Conservation (phyloP, 2,797 vertebrate species). For the Pseudochirops cupreus region DNA sequence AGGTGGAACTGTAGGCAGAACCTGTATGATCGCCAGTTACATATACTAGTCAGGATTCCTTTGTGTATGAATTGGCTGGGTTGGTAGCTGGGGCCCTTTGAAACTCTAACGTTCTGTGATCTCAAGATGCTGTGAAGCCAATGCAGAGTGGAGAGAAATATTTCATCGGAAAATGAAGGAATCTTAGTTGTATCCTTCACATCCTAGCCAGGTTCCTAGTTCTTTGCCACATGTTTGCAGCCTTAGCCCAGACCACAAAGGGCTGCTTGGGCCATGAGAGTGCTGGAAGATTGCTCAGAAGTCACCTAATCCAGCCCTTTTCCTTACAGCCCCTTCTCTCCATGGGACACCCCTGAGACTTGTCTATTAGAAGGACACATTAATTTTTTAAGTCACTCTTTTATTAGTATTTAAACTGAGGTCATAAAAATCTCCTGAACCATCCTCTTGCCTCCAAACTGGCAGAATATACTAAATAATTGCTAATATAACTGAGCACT, state of each 20-base stretch:
- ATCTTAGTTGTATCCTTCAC: neutral
- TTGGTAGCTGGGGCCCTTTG: neutral
- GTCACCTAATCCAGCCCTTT: neutral
- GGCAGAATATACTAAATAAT: neutral
- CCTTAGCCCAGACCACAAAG: neutral
- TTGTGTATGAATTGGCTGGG: neutral
- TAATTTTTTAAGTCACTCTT: neutral
- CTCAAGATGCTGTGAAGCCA: neutral
- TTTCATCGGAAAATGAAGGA: neutral
- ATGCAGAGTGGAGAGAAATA: neutral
- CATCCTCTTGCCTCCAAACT: neutral
- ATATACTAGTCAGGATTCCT: neutral
- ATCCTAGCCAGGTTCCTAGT: neutral
- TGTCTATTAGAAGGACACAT: neutral
- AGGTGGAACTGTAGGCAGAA: neutral
- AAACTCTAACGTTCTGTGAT: neutral
- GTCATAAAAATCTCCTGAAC: neutral
- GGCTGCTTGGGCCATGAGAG: neutral
- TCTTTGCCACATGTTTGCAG: neutral
- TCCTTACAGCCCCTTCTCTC: neutral
- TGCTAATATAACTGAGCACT: too few relatives aligned
- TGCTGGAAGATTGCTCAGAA: neutral
- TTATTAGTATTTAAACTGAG: too few relatives aligned
- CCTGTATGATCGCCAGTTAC: neutral
- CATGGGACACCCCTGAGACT: neutral